Base-by-base conservation (phyloP, 1,140 invertebrate species). In the Caligus rogercresseyi region DNA sequence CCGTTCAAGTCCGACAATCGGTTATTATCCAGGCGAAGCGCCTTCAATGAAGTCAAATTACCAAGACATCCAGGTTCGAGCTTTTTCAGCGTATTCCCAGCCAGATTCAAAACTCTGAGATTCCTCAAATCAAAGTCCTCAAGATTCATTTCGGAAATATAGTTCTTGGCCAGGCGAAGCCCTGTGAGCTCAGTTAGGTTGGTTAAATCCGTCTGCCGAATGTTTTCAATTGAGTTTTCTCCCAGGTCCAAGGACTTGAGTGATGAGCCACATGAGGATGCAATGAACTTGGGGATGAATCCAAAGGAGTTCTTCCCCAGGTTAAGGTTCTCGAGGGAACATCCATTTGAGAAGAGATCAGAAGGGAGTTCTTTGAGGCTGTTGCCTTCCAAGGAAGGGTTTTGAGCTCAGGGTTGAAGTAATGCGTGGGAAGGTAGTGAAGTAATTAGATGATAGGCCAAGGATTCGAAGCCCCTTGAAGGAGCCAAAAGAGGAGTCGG, bases 101-200 rank as follows among this genome's bases (percentile, higher is more conserved):
- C 87, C 65, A 93, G 76, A 76, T 91, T 92, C 54, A 94, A 75
- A 67, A 91, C 88, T 72, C 89, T 85, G 51, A 94, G 74, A 15
- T 55, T 21, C 14, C 19, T 14, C 20, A 53, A 16, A 53, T 62
- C 52, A 53, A 54, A 53, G 20, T 20, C 15, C 19, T 53, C 13
- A 14, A 20, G 16, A 53, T 21, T 18, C 14, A 62, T 59, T 15
- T 54, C 84, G 15, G 26, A 31, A 65, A 94, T 76, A 68, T 83
- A 83, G 75, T 94, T 94, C 65, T 87, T 87, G 58, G 89, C 87
- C 63, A 94, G 74, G 13, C 88, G 76, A 24, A 94, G 73, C 0
- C 87, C 87, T 83, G 88, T 65, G 75, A 89, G 71, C 23, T 24
- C 25, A 18, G 19, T 55, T 25, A 63, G 25, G 64, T 81, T 81